Evolutionary conservation across 2,113 vertebrate genomes (phyloP).

Genomic region (Sialia sialis): DNA sequence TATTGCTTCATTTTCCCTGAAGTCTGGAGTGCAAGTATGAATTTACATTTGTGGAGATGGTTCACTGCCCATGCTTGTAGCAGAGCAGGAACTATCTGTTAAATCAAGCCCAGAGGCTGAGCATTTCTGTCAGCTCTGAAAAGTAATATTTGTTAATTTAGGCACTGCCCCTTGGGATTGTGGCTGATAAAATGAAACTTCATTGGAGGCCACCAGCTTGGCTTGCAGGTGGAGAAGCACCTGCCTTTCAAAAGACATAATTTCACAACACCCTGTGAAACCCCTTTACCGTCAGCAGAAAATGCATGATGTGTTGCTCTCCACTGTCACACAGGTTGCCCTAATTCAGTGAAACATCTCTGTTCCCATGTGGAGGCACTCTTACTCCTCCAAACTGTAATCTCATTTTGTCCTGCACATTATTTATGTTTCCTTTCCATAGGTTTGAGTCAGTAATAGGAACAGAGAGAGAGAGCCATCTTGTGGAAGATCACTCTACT

Average conservation of each 20-base stretch:
- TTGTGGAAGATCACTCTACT: constrained; percentile 36
- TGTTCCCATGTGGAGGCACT: constrained; percentile 54
- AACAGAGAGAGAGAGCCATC: constrained; percentile 37
- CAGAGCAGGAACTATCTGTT: background rate
- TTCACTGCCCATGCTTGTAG: background rate
- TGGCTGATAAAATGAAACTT: background rate
- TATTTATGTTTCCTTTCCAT: background rate
- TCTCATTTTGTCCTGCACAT: background rate
- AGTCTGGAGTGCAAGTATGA: background rate
- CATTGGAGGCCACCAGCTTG: background rate
- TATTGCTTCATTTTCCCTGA: background rate
- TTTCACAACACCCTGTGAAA: background rate
- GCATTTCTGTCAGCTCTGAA: background rate
- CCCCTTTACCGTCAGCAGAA: background rate
- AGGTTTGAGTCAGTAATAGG: background rate
- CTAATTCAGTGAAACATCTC: constrained; percentile 8
- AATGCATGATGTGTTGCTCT: background rate
- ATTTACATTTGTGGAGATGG: background rate
- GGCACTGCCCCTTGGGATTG: background rate
- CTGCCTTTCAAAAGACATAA: background rate
- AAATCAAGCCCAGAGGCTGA: background rate
- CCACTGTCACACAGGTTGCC: background rate
- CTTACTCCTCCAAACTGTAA: constrained; percentile 42
- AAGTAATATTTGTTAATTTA: background rate
- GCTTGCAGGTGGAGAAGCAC: background rate